These are phyloP conservation scores for Pseudomugil tenellus DNA, from an alignment of 2,797 vertebrate species.

Conservation along the genomic window DNA sequence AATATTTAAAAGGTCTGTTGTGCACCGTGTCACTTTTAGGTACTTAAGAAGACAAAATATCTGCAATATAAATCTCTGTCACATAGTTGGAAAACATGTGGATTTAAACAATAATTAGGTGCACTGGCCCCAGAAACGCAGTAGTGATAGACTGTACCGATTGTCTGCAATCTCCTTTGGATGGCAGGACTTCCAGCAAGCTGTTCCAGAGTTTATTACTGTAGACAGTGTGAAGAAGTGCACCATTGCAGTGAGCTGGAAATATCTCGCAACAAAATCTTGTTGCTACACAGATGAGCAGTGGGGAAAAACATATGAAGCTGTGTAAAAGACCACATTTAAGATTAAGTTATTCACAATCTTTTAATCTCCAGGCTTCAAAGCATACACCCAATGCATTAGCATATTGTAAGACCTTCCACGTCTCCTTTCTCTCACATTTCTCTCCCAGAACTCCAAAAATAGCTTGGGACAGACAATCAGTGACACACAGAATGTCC, in stretches of 20 bases:
- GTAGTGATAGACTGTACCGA: constrained; percentile 5
- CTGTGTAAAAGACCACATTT: constrained; percentile 15
- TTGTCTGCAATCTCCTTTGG: constrained; percentile 27
- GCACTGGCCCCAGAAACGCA: not conserved
- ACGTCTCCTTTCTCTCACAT: not conserved
- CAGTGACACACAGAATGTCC: constrained; percentile 19
- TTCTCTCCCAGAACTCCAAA: constrained; percentile 9
- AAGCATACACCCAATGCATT: not conserved
- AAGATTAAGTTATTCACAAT: constrained; percentile 6
- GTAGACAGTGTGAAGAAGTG: constrained; percentile 11
- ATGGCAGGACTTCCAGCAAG: constrained; percentile 41
- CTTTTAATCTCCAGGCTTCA: not conserved
- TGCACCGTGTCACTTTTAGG: not conserved
- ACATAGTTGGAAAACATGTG: not conserved
- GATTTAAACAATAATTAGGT: not conserved
- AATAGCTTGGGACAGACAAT: constrained; percentile 5
- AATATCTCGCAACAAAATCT: constrained; percentile 61
- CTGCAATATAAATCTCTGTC: not conserved
- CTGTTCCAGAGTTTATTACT: constrained; percentile 30
- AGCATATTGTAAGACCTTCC: not conserved
- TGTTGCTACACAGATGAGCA: constrained; percentile 42
- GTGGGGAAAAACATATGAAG: constrained; percentile 28
- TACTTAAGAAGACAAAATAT: not conserved
- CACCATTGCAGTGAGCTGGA: constrained; percentile 56
- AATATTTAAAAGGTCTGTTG: constrained; percentile 6